Conservation (phyloP, 2,113 vertebrate genomes). For the Stigmatopora nigra region DNA sequence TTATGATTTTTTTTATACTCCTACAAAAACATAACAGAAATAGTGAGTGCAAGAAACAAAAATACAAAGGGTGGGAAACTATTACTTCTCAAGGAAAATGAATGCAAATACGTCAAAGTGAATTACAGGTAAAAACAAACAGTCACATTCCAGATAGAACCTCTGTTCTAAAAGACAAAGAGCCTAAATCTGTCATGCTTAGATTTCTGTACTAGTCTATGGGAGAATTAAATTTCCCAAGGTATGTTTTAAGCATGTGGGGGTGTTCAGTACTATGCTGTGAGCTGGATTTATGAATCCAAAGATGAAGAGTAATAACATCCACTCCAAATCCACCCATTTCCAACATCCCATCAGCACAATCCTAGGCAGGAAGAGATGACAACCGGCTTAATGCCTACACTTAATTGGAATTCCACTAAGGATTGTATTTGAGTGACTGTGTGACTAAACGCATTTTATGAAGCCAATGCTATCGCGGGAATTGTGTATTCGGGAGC, state of each 20-base stretch:
- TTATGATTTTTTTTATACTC: background rate
- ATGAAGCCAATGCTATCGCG: background rate
- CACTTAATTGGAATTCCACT: slow-evolving; percentile 32
- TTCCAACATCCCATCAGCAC: slow-evolving; percentile 32
- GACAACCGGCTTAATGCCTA: slow-evolving; percentile 38
- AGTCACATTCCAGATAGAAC: slow-evolving; percentile 17
- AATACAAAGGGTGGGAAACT: background rate
- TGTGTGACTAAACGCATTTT: background rate
- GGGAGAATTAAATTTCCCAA: slow-evolving; percentile 48
- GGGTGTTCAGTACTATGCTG: slow-evolving; percentile 28
- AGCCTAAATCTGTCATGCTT: slow-evolving; percentile 36
- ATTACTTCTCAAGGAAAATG: background rate
- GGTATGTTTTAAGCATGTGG: slow-evolving; percentile 46
- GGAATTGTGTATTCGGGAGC: background rate
- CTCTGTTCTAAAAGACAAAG: slow-evolving; percentile 36
- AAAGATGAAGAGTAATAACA: slow-evolving; percentile 52
- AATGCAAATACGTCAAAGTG: slow-evolving; percentile 6
- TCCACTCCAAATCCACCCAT: slow-evolving; percentile 49
- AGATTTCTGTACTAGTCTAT: slow-evolving; percentile 31
- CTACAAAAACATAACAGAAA: slow-evolving; percentile 3
- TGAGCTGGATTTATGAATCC: slow-evolving; percentile 52
- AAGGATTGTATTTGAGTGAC: slow-evolving; percentile 14
- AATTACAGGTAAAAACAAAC: slow-evolving; percentile 32
- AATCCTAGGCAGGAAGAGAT: slow-evolving; percentile 37
- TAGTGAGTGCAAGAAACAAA: background rate